A percentile compares a stretch with the other conserved stretches of the same genome.
Evolutionary conservation across 2,888 invertebrate species (phyloP).

Genomic region (Tiliacea aurago): DNA sequence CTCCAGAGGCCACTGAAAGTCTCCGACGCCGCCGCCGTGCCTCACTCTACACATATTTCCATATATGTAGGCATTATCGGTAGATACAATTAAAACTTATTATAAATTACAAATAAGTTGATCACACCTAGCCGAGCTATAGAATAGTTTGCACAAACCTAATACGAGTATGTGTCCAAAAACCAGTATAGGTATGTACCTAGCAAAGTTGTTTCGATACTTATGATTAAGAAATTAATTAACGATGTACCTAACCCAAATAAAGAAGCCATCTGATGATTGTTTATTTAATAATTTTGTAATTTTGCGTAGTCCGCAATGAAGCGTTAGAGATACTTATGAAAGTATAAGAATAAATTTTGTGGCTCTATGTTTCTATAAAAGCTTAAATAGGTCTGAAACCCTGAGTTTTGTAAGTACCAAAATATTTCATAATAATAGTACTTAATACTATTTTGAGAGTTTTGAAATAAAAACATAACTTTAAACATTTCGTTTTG

Average conservation of each 20-base stretch:
- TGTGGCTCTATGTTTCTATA: neutral
- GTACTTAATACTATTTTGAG: neutral
- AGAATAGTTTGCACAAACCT: conserved; percentile 1
- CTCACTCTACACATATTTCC: conserved; percentile 73
- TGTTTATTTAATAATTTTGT: neutral
- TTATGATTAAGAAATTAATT: neutral
- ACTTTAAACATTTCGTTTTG: neutral
- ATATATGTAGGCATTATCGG: conserved; percentile 35
- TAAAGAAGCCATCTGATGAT: neutral
- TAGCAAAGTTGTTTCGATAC: too few relatives aligned
- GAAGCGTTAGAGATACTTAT: too few relatives aligned
- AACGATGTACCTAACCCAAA: neutral
- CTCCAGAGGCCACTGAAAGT: conserved; percentile 85
- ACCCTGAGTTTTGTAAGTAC: neutral
- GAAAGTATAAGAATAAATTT: neutral
- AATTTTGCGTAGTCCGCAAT: neutral
- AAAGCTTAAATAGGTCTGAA: neutral
- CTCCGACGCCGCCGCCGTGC: conserved; percentile 78
- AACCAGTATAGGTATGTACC: neutral
- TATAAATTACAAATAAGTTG: conserved; percentile 41
- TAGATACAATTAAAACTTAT: conserved; percentile 56
- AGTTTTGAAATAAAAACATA: neutral
- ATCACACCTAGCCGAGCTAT: conserved; percentile 11
- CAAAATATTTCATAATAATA: neutral
- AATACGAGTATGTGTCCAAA: neutral